A percentile compares a stretch with the other conserved stretches of the same genome.
phyloP scores from a whole-genome alignment of 1,140 invertebrate species.

The Hyles vespertilio region DNA sequence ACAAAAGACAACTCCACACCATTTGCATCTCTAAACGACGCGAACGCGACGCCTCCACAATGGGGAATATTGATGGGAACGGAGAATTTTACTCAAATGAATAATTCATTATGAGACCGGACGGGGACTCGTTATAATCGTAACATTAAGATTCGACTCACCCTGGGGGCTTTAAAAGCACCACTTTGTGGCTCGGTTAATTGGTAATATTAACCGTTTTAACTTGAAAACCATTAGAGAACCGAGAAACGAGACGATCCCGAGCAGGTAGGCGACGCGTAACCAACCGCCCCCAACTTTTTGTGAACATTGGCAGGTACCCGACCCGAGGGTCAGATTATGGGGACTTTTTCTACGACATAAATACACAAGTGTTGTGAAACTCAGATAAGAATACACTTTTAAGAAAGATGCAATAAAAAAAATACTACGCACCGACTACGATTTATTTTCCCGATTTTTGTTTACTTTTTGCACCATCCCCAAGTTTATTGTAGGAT shows the following conservation, averaged over 20 bases:
- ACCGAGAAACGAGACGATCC: constrained; percentile 35
- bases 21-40: constrained; percentile 47
- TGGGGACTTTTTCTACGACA: constrained; percentile 41
- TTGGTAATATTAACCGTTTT: constrained; percentile 64
- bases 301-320: constrained; percentile 61
- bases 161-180: constrained; percentile 43
- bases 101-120: constrained; percentile 48
- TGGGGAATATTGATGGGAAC: constrained; percentile 29
- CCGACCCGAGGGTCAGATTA: constrained; percentile 43
- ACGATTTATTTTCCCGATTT: too few species aligned
- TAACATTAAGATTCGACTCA: constrained; percentile 59
- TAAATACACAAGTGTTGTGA: constrained; percentile 20
- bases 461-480: too few species aligned
- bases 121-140: constrained; percentile 32
- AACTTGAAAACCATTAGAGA: constrained; percentile 50
- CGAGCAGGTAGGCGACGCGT: constrained; percentile 57
- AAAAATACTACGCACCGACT: too few species aligned
- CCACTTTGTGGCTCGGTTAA: constrained; percentile 55
- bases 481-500: too few species aligned
- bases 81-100: constrained; percentile 45
- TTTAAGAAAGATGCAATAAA: too few species aligned
- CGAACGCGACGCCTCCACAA: constrained; percentile 23
- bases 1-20: constrained; percentile 46
- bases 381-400: too few species aligned
- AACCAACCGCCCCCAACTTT: constrained; percentile 50